Base-by-base conservation (phyloP, 2,888 invertebrate species). In the Trichopoda pennipes region DNA sequence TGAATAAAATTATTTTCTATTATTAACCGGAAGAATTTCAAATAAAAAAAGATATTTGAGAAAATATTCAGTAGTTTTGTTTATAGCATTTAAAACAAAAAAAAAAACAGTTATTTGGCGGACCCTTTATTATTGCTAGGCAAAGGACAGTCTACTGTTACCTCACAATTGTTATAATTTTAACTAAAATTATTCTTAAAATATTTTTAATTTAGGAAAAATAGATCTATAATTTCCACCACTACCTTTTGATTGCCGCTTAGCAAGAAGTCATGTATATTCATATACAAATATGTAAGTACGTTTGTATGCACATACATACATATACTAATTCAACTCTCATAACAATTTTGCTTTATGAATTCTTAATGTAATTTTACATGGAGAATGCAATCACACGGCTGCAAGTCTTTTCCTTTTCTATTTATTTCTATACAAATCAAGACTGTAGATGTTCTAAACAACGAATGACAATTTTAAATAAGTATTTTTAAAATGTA, bases 331-430 rank as follows among this genome's bases (percentile, higher is more conserved):
- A 9, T 53, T 19, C 32, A 60, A 23, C 21, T 47, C 49, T 58
- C 75, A 58, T 49, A 55, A 69, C 64, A 75, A 66, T 66, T 28
- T 66, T 66, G 69, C 23, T 38, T 58, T 79, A 79, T 82, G 70
- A 79, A 79, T 82, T 70, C 47, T 60, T 69, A 82, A 79, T 79
- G 53, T 51, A 64, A 32, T 3, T 35, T 56, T 64, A 23, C 49
- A 38, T 69, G 28, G 2, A n/a, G n/a, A 28, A 28, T 28, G 51
- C 16, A 55, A 35, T 60, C 47, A 53, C 19, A 47, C 69, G 47
- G 47, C 55, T 61, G 16, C 12, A 17, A 55, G 53, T 61, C 69
- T n/a, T n/a, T n/a, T n/a, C n/a, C n/a, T n/a, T n/a, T n/a, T n/a
- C 35, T 61, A 47, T 61, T 55, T 16, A 61, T 63, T 47, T 61